Base-by-base conservation (phyloP, 2,888 invertebrate genomes). In the Lithophane leautieri region DNA sequence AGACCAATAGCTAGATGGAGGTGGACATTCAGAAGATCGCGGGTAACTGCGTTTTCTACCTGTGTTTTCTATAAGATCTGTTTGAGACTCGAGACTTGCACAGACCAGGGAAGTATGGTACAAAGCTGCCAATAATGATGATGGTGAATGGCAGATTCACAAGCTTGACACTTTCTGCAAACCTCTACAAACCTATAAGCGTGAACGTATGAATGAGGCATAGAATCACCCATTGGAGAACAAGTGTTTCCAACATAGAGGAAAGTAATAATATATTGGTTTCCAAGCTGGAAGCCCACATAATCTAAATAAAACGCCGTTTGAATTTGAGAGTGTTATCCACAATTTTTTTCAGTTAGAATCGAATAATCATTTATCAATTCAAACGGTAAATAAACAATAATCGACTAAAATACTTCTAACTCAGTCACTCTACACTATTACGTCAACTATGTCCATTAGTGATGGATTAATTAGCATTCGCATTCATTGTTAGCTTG, bases 331-430 rank as follows among this genome's bases (percentile, higher is more conserved):
- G 44, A 14, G n/a, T 52, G 54, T 54, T 8, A 8, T 56, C 16
- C 28, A 28, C 25, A 12, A 25, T 56, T 16, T 56, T 54, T 25
- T 25, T 28, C 6, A 2, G 19, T 47, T 28, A 4, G 2, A 28
- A 28, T 22, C 22, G 0, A 47, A 19, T 0, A 28, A 28, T 22
- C 14, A 0, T 28, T 19, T 0, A 4, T 28, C 0, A 22, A 47
- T 2, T 28, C 0, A 2, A 34, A 28, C 12, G 8, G 12, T 14
- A 9, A 4, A 16, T 19, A 42, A 14, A 19, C 19, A 4, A 22
- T n/a, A 74, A 52, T 74, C 63, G 52, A 2, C 74, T 44, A 44
- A 75, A 42, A n/a, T 11, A 8, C 0, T 0, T 22, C 19, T 8
- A 16, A 73, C 1, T 22, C 1, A 16, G 16, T 71, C 19, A 16